These are phyloP conservation scores for Odontamblyopus rebecca DNA, from an alignment of 2,797 vertebrate genomes.

Conservation along the genomic window DNA sequence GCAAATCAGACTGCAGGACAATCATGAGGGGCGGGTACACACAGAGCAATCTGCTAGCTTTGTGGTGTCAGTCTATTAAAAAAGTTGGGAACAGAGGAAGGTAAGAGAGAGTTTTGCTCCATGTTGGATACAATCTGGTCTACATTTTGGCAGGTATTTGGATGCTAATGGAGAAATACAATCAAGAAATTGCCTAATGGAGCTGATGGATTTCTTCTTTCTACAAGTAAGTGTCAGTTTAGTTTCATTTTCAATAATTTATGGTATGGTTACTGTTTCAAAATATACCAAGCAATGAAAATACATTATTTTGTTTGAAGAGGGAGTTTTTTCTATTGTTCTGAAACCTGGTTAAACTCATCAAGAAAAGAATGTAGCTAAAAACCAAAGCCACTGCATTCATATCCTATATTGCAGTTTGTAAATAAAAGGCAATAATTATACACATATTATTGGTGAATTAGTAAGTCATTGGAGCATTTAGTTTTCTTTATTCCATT, in stretches of 20 bases:
- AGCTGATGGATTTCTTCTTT: not conserved
- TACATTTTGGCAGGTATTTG: not conserved
- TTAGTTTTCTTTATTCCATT: not conserved
- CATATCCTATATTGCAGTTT: not conserved
- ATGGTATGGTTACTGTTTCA: not conserved
- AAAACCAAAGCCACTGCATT: not conserved
- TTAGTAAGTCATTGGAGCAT: not conserved
- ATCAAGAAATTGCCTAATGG: not conserved
- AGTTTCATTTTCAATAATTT: not conserved
- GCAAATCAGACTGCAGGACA: slow-evolving; percentile 32
- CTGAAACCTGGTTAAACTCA: not conserved
- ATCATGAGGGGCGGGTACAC: not conserved
- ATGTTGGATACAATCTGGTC: not conserved
- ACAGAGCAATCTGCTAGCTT: slow-evolving; percentile 1
- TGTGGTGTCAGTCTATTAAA: slow-evolving; percentile 20
- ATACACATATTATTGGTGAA: not conserved
- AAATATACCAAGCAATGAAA: not conserved
- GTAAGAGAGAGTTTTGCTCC: not conserved
- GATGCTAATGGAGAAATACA: not conserved
- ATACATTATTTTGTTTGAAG: too few species aligned
- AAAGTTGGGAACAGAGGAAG: slow-evolving; percentile 4
- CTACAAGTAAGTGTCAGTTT: slow-evolving; percentile 1
- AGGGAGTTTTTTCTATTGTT: not conserved
- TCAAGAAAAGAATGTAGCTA: not conserved
- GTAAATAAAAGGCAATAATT: too few species aligned